These are phyloP conservation scores for Andrena fulva DNA, from an alignment of 2,888 invertebrate species.

Conservation along the genomic window DNA sequence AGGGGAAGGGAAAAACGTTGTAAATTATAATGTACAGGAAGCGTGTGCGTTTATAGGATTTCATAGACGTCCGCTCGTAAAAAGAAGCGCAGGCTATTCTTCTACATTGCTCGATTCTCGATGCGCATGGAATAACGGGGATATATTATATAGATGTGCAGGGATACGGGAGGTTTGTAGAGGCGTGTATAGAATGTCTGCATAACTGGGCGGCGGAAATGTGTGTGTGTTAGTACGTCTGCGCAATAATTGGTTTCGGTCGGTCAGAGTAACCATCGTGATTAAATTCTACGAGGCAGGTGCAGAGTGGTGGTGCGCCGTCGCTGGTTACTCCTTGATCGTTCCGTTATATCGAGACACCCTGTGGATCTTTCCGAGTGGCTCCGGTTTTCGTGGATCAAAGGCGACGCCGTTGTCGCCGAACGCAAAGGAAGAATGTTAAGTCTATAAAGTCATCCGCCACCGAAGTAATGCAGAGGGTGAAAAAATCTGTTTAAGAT, in stretches of 20 bases:
- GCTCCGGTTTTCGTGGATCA: slow-evolving; percentile 59
- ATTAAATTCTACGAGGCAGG: slow-evolving; percentile 78
- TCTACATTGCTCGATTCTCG: background rate
- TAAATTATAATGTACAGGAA: too few relatives aligned
- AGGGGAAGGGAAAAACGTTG: too few relatives aligned
- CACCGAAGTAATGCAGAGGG: too few relatives aligned
- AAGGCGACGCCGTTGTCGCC: slow-evolving; percentile 42
- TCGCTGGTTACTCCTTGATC: slow-evolving; percentile 53
- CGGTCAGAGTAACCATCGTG: slow-evolving; percentile 78
- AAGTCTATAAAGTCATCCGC: too few relatives aligned
- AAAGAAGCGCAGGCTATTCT: background rate
- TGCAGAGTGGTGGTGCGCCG: slow-evolving; percentile 60
- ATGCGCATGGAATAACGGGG: slow-evolving; percentile 24
- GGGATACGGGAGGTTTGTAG: slow-evolving; percentile 34
- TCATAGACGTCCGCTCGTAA: background rate
- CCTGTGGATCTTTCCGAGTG: slow-evolving; percentile 39
- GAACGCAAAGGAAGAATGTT: slow-evolving; percentile 6
- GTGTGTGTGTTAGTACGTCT: slow-evolving; percentile 70
- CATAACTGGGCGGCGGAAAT: slow-evolving; percentile 52
- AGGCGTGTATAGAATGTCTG: slow-evolving; percentile 49
- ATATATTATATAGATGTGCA: slow-evolving; percentile 37
- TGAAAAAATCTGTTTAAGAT: too few relatives aligned
- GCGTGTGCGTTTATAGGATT: background rate
- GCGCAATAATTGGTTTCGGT: slow-evolving; percentile 80
- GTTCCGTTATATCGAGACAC: slow-evolving; percentile 60